Base-by-base conservation (phyloP, 1,140 invertebrate species). In the Dendrolimus kikuchii region DNA sequence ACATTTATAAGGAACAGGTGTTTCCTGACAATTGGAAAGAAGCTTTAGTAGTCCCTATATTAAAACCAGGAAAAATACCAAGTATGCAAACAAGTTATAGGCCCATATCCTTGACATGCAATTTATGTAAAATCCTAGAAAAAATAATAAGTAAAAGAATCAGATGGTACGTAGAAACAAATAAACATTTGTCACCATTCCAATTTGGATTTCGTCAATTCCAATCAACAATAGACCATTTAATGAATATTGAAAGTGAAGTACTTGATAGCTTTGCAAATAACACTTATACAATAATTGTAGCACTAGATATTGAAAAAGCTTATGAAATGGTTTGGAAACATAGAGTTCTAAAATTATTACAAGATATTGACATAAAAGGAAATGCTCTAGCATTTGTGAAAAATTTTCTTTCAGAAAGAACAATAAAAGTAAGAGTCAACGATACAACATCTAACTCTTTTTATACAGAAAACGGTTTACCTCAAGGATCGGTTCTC, bases 321-420 rank as follows among this genome's bases (percentile, higher is more conserved):
- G 60, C 63, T 2, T 66, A 66, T 47, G 60, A 66, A 57, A 66
- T 66, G 63, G 53, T 62, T 7, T 66, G 63, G 63, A 54, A 59
- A 39, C 51, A 57, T n/a, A 62, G 49, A 55, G 57, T 66, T 23
- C 10, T 62, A 39, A 49, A 48, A 46, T 38, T 53, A 8, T 52
- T 64, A 10, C 42, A 57, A 39, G 10, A 56, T 6, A 47, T 55
- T n/a, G 40, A 51, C 38, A 57, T 66, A 43, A 57, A 49, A 46
- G 63, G 59, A 51, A 62, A 65, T 53, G 37, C 38, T 4, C 42
- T 65, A 54, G 59, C 63, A 6, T 61, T 65, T n/a, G 39, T 60
- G 7, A 51, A 41, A 50, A 64, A 64, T 42, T 64, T 60, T 52
- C 45, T 64, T 40, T 53, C 43, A 41, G 23, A 23, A 23, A 23